Evolutionary conservation across 2,113 vertebrate genomes (phyloP).

Genomic region (Candoia aspera): DNA sequence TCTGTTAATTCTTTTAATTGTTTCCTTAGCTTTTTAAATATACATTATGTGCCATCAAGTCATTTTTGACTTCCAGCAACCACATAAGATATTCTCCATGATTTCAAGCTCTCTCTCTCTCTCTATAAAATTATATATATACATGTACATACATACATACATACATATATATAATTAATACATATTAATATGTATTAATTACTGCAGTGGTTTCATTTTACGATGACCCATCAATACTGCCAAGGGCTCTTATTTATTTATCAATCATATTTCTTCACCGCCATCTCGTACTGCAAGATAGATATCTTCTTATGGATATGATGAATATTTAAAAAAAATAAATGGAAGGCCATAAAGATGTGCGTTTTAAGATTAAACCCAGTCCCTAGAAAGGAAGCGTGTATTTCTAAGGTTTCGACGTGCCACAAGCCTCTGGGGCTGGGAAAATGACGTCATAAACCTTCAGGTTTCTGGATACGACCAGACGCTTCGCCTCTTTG

Average conservation of each 20-base stretch:
- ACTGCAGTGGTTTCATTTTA: background rate
- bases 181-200: background rate
- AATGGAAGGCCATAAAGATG: background rate
- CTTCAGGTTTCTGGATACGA: background rate
- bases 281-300: no score
- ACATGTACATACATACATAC: no score
- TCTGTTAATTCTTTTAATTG: background rate
- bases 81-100: background rate
- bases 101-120: background rate
- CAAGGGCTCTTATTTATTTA: no score
- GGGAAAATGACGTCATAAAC: background rate
- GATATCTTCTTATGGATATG: no score
- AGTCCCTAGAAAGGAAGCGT: background rate
- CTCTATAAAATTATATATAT: no score
- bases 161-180: no score
- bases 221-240: background rate
- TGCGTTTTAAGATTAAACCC: background rate
- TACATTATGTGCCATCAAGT: background rate
- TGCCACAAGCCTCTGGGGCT: fast-evolving
- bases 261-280: no score
- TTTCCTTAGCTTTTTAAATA: background rate
- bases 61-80: background rate
- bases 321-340: background rate
- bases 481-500: background rate
- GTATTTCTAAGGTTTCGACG: background rate